Conservation (phyloP, 1,140 invertebrate species). For the Drosophila serrata region DNA sequence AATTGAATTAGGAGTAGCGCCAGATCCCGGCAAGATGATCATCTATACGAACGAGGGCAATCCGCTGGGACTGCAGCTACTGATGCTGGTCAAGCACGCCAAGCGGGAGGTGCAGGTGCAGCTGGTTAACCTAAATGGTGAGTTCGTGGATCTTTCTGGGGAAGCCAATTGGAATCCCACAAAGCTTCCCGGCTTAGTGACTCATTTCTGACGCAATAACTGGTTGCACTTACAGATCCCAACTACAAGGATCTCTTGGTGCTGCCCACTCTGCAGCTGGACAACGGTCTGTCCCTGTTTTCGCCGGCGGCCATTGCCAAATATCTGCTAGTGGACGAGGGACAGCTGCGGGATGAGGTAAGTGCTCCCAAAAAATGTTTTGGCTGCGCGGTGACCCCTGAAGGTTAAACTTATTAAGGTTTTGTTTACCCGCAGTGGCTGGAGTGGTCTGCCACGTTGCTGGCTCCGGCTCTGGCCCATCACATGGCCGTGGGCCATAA, state of each 20-base stretch:
- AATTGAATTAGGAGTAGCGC: slow-evolving; percentile 58
- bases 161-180: slow-evolving; percentile 1
- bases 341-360: slow-evolving; percentile 72
- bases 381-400: slow-evolving; percentile 24
- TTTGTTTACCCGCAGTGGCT: slow-evolving; percentile 87
- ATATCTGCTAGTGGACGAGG: slow-evolving; percentile 86
- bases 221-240: slow-evolving; percentile 57
- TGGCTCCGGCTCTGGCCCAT: slow-evolving; percentile 87
- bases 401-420: slow-evolving; percentile 69
- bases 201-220: slow-evolving; percentile 70
- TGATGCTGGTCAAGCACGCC: slow-evolving; percentile 89
- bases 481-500: slow-evolving; percentile 85
- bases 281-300: slow-evolving; percentile 86
- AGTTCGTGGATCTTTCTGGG: slow-evolving; percentile 31
- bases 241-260: slow-evolving; percentile 68
- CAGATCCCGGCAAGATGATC: slow-evolving; percentile 86
- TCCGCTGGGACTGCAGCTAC: slow-evolving; percentile 89
- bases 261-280: slow-evolving; percentile 86
- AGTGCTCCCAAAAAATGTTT: slow-evolving; percentile 23
- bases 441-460: slow-evolving; percentile 91
- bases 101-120: slow-evolving; percentile 86
- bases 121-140: slow-evolving; percentile 87
- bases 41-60: slow-evolving; percentile 90
- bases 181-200: slow-evolving; percentile 8
- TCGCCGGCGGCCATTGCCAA: slow-evolving; percentile 87